Base-by-base conservation (phyloP, 2,797 vertebrate genomes). In the Eospalax fontanierii region DNA sequence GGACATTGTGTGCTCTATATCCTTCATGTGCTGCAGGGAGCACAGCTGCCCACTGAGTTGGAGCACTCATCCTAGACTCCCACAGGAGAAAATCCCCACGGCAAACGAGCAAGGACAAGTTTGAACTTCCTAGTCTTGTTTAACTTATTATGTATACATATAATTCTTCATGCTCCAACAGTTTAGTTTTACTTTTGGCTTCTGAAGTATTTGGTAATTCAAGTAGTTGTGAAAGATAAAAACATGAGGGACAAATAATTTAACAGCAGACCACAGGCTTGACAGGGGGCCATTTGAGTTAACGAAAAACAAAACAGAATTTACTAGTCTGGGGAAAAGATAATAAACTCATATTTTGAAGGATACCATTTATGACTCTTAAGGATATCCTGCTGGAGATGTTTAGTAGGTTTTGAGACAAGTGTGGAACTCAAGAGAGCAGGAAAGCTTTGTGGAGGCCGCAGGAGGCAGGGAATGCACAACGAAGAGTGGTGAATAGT, bases 181-280 rank as follows among this genome's bases (percentile, higher is more conserved):
- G 65, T 35, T 91, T 65, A 22, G 24, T 61, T 88, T 87, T n/a
- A 73, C 46, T 79, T 90, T 86, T 19, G 38, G 24, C 43, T 12
- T 61, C 92, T 70, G 84, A 35, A 83, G 26, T 18, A 92, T 38
- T 75, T 63, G 35, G 70, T 66, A 65, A 74, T 63, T 80, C 83
- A 79, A 87, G 68, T 40, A n/a, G 28, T 14, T 78, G 61, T 59
- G 71, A 97, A 82, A 28, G 65, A 28, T 66, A 84, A 61, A 75
- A 73, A 28, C 61, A 61, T 4, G 0, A n/a, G 83, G 24, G 26
- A 38, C 68, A 43, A 43, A 50, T 35, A 65, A 81, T 40, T 90
- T 46, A 91, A 87, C 8, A 66, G 14, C 24, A 54, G 40, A n/a
- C n/a, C n/a, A n/a, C n/a, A n/a, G n/a, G n/a, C n/a, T 50, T 50